Evolutionary conservation across 1,140 invertebrate genomes (phyloP), one percentile per base, ranked within the genome.

Genomic region (Drosophila repleta): DNA sequence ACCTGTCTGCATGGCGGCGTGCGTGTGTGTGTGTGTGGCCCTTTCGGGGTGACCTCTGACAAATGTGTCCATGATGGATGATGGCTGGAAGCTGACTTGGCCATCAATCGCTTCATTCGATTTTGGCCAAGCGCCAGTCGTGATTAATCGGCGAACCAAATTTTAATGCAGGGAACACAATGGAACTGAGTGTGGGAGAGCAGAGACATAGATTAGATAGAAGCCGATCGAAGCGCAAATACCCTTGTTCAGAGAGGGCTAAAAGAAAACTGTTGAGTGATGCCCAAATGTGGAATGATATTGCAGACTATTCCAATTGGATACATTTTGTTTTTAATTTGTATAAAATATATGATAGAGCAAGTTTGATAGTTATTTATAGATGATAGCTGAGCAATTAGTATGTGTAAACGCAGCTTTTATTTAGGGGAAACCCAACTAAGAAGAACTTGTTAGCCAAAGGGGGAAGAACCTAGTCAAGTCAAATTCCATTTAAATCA

Each of bases 41-140:
- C 73, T 68, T 73, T 68, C 51, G 49, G 74, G 43, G 21, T 88
- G 75, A 87, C 82, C 82, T 87, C 76, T 88, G 82, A 88, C 78
- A 85, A 85, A 85, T 87, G 82, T 52, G 66, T 17, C 57, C 55
- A 41, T 87, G 78, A 85, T 87, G 66, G 82, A 85, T 80, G 82
- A 85, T 80, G 45, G 62, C 46, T 68, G 64, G 24, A 75, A 55
- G 32, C 46, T 55, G 21, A 43, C 18, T 3, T n/a, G 48, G 10
- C 43, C 48, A 17, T 58, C 46, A 49, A 39, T 48, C 37, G 29
- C 13, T 45, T 29, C 65, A 35, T 62, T 56, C 20, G 43, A 3
- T 35, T 41, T 69, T 24, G 58, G 39, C 73, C 67, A 76, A 87
- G 82, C 82, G 82, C 82, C 82, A 79, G 51, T 61, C 77, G n/a